Evolutionary conservation across 2,797 vertebrate genomes (phyloP).

Genomic region (Sebastes diaconus): DNA sequence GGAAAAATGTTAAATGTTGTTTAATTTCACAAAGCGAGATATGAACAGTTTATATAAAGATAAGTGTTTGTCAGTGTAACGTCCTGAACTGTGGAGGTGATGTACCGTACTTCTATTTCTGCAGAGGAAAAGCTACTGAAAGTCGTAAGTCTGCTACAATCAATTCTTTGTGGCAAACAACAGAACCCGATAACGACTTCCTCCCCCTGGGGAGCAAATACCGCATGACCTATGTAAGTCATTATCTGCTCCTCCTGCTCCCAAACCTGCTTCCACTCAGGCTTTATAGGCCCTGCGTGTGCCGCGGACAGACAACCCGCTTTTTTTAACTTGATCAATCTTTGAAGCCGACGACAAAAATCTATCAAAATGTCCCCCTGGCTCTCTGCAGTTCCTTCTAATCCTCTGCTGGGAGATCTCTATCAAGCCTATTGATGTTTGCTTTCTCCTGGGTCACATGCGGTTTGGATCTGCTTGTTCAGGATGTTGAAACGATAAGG

Average conservation of each 20-base stretch:
- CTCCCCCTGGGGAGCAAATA: conserved; percentile 59
- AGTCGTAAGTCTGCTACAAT: conserved; percentile 52
- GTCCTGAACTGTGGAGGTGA: not conserved
- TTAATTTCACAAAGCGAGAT: not conserved
- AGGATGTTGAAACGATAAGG: conserved; percentile 65
- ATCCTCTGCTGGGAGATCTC: conserved; percentile 76
- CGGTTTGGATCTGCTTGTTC: conserved; percentile 75
- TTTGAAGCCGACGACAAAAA: conserved; percentile 72
- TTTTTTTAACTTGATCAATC: conserved; percentile 78
- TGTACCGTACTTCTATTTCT: not conserved
- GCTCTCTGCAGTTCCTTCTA: conserved; percentile 69
- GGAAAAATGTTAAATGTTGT: not conserved
- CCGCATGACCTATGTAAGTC: conserved; percentile 76
- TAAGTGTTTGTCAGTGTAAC: not conserved
- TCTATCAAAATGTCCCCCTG: conserved; percentile 72
- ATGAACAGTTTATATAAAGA: not conserved
- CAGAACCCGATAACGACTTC: conserved; percentile 68
- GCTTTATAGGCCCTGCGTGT: conserved; percentile 65
- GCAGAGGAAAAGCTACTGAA: conserved; percentile 20
- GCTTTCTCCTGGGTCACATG: conserved; percentile 71
- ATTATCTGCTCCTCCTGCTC: conserved; percentile 72
- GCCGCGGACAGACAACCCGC: conserved; percentile 64
- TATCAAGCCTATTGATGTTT: conserved; percentile 77
- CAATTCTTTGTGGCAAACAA: conserved; percentile 67
- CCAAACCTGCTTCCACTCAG: conserved; percentile 82